Evolutionary conservation across 2,888 invertebrate genomes (phyloP), one percentile per base, ranked within the genome.

Genomic region (Yponomeuta sedellus): DNA sequence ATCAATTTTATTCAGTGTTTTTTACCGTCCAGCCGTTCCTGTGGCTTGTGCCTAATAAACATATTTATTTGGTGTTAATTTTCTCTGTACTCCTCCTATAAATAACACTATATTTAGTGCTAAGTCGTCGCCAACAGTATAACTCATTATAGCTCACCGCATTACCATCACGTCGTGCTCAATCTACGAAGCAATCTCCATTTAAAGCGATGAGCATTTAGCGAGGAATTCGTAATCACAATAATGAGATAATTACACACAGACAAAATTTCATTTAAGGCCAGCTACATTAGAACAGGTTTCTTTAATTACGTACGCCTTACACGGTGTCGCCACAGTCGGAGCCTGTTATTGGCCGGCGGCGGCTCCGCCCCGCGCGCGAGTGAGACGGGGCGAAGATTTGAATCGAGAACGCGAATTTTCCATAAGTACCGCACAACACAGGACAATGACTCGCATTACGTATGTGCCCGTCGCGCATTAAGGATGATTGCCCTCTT

Each of bases 231-330:
- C 86, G 87, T 89, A 91, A 90, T 91, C 83, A 88, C 88, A 87
- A 89, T 91, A 91, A 90, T 91, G 88, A 90, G 90, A 90, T 91
- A 91, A 91, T 91, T 91, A 91, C 88, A 90, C 88, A 87, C 85
- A 86, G 85, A 90, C 88, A 87, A 90, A 91, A 91, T 90, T 91
- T 89, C 91, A 91, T 91, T 92, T 89, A 90, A 91, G 87, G 85
- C 88, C 87, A 87, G 83, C 88, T 87, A 88, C 88, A 91, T 91
- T 91, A 91, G 90, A 91, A 92, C 91, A 86, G 91, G 91, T 92
- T 92, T 90, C 85, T 87, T 91, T 89, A 89, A 89, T 88, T 88
- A 88, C 91, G 84, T 86, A 89, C 90, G 89, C 91, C 91, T 90
- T 90, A 85, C 89, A 86, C 88, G 86, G 87, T 86, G 88, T 89